phyloP scores from a whole-genome alignment of 2,888 invertebrate species.

The Encarsia formosa region DNA sequence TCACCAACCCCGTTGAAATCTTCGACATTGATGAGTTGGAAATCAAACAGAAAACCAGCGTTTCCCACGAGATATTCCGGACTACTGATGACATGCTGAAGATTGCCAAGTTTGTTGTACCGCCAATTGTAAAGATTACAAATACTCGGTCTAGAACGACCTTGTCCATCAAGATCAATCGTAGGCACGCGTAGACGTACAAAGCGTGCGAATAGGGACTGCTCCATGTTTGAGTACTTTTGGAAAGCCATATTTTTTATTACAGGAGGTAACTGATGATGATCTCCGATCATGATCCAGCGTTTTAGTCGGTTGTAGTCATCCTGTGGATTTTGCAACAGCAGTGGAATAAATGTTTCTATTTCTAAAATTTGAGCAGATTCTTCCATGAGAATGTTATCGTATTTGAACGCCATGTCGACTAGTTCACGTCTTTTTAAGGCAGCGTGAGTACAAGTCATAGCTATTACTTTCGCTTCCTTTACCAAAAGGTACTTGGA shows the following conservation, averaged over 20 bases:
- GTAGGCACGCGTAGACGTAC: slow-evolving; percentile 96
- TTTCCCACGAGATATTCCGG: slow-evolving; percentile 88
- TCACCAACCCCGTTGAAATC: slow-evolving; percentile 97
- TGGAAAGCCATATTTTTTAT: slow-evolving; percentile 99
- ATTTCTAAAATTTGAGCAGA: slow-evolving; percentile 98
- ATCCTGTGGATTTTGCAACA: slow-evolving; percentile 97
- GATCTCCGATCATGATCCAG: slow-evolving; percentile 99
- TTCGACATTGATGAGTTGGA: slow-evolving; percentile 93
- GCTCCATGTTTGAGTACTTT: slow-evolving; percentile 99
- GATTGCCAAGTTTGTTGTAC: slow-evolving; percentile 91
- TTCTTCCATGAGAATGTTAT: slow-evolving; percentile 99
- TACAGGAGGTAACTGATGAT: slow-evolving; percentile 98
- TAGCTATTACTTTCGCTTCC: slow-evolving; percentile 99
- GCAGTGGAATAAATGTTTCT: slow-evolving; percentile 96
- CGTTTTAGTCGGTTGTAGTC: slow-evolving; percentile 92
- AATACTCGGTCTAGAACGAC: slow-evolving; percentile 87
- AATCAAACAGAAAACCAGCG: slow-evolving; percentile 88
- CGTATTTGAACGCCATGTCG: slow-evolving; percentile 93
- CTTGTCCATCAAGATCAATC: slow-evolving; percentile 96
- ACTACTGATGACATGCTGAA: slow-evolving; percentile 79
- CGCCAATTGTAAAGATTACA: slow-evolving; percentile 95
- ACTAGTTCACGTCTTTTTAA: slow-evolving; percentile 94
- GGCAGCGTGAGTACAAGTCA: slow-evolving; percentile 99
- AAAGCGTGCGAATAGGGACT: slow-evolving; percentile 93
- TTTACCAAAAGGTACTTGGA: slow-evolving; percentile 95